Evolutionary conservation across 2,113 vertebrate species (phyloP).

Genomic region (Myanophis thanlyinensis): DNA sequence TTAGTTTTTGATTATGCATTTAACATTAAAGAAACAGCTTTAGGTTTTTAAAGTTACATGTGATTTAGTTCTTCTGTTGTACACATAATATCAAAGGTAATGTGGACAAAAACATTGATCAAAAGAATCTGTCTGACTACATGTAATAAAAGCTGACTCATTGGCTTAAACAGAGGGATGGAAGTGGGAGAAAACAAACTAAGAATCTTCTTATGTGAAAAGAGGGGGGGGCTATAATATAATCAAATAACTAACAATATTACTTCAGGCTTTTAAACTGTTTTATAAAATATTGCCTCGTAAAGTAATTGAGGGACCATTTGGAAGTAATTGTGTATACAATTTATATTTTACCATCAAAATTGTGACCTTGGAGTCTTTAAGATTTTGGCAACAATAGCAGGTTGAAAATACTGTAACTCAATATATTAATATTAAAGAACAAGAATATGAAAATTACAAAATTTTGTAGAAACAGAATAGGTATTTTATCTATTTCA

Average conservation of each 20-base stretch:
- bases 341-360: neutral
- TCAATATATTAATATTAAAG: neutral
- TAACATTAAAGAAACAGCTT: conserved; percentile 11
- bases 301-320: neutral
- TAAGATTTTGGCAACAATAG: neutral
- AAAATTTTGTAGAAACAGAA: neutral
- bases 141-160: neutral
- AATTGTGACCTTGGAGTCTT: neutral
- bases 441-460: neutral
- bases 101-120: conserved; percentile 14
- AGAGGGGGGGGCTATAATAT: neutral
- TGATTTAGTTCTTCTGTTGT: conserved; percentile 3
- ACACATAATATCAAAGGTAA: neutral
- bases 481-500: neutral
- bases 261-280: neutral
- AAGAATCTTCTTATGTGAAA: neutral
- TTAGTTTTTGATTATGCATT: conserved; percentile 49
- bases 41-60: neutral
- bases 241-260: neutral
- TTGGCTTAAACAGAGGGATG: neutral
- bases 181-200: neutral
- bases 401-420: neutral
- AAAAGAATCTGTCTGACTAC: conserved; percentile 7
- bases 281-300: neutral
- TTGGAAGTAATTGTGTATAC: neutral